Percentiles rank a stretch among this genome's conserved stretches.
phyloP scores from a whole-genome alignment of 2,888 invertebrate genomes.

The Ctena decussata region DNA sequence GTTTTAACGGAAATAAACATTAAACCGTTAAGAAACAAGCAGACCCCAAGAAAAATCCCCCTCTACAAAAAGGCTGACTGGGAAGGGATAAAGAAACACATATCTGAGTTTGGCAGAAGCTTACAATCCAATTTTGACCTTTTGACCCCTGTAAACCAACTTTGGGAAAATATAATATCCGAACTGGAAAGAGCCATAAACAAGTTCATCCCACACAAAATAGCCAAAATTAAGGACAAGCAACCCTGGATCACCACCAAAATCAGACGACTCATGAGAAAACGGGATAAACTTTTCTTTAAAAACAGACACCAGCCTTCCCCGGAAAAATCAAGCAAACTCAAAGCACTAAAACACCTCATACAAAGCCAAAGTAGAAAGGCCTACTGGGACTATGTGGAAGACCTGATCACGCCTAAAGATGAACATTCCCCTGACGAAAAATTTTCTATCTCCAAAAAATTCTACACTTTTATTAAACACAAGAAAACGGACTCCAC shows the following conservation, averaged over 20 bases:
- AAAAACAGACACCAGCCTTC: slow-evolving; percentile 1
- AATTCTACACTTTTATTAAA: slow-evolving; percentile 16
- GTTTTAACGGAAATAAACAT: no score
- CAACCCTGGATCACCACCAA: slow-evolving; percentile 7
- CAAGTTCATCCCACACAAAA: slow-evolving; percentile 4
- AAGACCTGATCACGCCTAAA: slow-evolving; percentile 14
- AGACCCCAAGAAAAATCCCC: no score
- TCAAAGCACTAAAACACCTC: slow-evolving; percentile 4
- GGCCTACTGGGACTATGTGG: slow-evolving; percentile 15
- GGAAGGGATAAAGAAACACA: no score
- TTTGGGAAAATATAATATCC: slow-evolving; percentile 1
- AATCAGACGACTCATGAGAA: slow-evolving; percentile 10
- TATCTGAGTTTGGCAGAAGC: background rate
- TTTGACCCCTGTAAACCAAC: slow-evolving; percentile 10
- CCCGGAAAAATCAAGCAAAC: slow-evolving; percentile 7
- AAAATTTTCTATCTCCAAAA: slow-evolving; percentile 7
- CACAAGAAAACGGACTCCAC: slow-evolving; percentile 8
- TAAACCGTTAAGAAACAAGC: no score
- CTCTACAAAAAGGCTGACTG: no score
- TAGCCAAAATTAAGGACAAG: background rate
- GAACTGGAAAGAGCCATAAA: slow-evolving; percentile 10
- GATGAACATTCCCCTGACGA: background rate
- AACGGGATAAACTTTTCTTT: slow-evolving; percentile 22
- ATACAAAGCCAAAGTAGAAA: slow-evolving; percentile 5
- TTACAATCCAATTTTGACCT: background rate